A percentile compares a stretch with the other conserved stretches of the same genome.
Evolutionary conservation across 2,888 invertebrate genomes (phyloP).

Genomic region (Ecliptopera silaceata): DNA sequence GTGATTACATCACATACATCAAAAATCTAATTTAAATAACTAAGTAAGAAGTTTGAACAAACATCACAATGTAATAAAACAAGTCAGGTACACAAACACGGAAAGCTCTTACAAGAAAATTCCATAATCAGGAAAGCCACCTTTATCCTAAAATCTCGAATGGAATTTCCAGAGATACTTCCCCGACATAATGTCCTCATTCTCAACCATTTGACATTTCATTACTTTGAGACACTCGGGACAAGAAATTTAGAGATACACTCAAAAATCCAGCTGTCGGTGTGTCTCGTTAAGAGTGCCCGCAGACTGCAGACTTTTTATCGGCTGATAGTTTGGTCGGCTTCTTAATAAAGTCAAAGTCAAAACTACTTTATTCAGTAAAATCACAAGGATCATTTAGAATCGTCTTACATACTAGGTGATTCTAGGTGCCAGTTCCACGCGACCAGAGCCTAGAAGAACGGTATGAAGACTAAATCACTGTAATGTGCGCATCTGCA

Average conservation of each 20-base stretch:
- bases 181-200: conserved; percentile 31
- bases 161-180: conserved; percentile 24
- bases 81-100: background rate
- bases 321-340: too few species aligned
- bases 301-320: background rate
- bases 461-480: too few species aligned
- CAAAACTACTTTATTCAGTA: too few species aligned
- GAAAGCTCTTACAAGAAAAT: conserved; percentile 12
- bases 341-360: too few species aligned
- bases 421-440: too few species aligned
- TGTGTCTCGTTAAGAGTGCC: background rate
- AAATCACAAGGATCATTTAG: too few species aligned
- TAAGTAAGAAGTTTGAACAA: too few species aligned
- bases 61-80: background rate
- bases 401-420: too few species aligned
- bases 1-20: too few species aligned
- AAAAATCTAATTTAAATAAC: too few species aligned
- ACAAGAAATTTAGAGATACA: conserved; percentile 15
- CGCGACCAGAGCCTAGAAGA: too few species aligned
- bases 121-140: conserved; percentile 10
- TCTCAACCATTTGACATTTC: conserved; percentile 44
- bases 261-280: background rate
- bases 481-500: too few species aligned
- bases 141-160: conserved; percentile 21
- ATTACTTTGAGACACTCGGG: conserved; percentile 35